Percentiles rank a stretch among this genome's conserved stretches.
phyloP scores from a whole-genome alignment of 2,113 vertebrate species.

The Scalopus aquaticus region DNA sequence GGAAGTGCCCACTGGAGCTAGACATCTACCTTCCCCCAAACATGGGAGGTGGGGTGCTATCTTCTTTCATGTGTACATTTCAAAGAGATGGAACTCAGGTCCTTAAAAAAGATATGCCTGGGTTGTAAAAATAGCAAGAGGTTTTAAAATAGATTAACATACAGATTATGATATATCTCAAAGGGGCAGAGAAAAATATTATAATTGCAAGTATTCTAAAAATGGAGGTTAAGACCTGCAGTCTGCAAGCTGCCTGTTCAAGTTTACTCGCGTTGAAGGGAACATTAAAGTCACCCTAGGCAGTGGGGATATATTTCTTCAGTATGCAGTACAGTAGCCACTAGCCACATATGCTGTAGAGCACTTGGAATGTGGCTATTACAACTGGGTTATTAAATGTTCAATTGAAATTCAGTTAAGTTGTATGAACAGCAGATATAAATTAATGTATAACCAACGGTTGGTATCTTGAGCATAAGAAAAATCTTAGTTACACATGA shows the following conservation, averaged over 20 bases:
- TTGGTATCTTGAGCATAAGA: not conserved
- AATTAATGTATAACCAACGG: not conserved
- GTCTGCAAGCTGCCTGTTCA: not conserved
- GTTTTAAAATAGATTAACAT: not conserved
- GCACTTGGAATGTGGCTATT: not conserved
- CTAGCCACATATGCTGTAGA: not conserved
- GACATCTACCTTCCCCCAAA: not conserved
- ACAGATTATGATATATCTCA: not conserved
- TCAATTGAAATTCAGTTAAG: no score
- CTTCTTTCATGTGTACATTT: not conserved
- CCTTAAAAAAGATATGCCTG: not conserved
- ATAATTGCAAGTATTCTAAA: not conserved
- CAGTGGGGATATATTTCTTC: not conserved
- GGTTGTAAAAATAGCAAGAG: not conserved
- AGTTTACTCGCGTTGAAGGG: not conserved
- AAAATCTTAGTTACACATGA: not conserved
- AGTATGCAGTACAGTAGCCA: rapidly evolving
- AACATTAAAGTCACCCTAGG: not conserved
- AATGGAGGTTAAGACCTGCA: not conserved
- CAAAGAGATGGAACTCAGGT: not conserved
- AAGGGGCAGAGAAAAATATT: not conserved
- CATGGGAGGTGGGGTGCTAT: not conserved
- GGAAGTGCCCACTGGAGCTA: not conserved
- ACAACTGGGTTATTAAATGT: not conserved
- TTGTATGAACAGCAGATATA: not conserved